These are phyloP conservation scores for Chrysoperla carnea DNA, from an alignment of 1,140 invertebrate genomes.

Conservation along the genomic window DNA sequence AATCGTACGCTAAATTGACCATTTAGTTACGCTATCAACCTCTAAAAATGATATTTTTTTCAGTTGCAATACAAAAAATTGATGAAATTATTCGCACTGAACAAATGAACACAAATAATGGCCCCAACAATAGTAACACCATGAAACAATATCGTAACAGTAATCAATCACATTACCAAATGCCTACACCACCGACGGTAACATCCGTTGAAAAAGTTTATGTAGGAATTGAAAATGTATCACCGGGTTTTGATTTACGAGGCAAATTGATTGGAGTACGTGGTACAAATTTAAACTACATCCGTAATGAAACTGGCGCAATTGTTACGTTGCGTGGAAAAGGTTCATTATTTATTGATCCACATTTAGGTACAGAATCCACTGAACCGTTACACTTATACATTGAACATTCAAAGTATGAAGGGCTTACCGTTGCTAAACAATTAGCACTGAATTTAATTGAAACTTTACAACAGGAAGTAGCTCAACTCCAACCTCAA, in stretches of 20 bases:
- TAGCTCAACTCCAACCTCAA: conserved; percentile 13
- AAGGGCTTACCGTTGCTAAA: conserved; percentile 52
- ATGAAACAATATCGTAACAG: no score
- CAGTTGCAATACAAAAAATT: not conserved
- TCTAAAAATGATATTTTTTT: no score
- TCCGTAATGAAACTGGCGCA: conserved; percentile 56
- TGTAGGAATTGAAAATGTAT: conserved; percentile 58
- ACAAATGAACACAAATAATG: not conserved
- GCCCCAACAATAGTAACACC: no score
- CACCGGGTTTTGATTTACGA: conserved; percentile 54
- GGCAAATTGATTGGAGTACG: conserved; percentile 48
- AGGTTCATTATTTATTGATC: conserved; percentile 44
- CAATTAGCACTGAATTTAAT: conserved; percentile 59
- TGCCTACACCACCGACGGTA: not conserved
- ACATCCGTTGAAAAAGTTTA: conserved; percentile 47
- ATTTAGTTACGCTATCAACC: no score
- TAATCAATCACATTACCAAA: no score
- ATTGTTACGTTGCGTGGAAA: conserved; percentile 52
- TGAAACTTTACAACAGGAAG: conserved; percentile 61
- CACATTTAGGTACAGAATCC: conserved; percentile 40
- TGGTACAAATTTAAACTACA: conserved; percentile 58
- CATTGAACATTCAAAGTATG: conserved; percentile 50
- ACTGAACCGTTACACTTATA: conserved; percentile 64
- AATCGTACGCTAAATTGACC: no score
- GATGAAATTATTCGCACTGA: not conserved